A percentile compares a stretch with the other conserved stretches of the same genome.
phyloP scores from a whole-genome alignment of 2,888 invertebrate species.

The Sarcophaga caerulescens region DNA sequence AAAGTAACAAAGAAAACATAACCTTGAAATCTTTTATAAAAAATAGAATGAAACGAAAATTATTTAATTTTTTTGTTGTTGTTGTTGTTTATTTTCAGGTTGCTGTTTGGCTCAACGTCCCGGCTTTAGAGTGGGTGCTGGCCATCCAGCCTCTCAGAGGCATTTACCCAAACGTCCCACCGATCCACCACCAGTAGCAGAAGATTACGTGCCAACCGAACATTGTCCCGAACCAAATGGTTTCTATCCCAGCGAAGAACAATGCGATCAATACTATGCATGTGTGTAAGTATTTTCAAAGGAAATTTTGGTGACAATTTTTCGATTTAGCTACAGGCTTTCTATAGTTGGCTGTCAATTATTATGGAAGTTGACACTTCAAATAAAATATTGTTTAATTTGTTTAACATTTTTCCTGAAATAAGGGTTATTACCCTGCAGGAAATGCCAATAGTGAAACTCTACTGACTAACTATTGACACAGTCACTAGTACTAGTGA shows the following conservation, averaged over 20 bases:
- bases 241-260: conserved; percentile 91
- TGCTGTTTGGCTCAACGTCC: conserved; percentile 75
- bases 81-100: conserved; percentile 71
- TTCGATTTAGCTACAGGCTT: no score
- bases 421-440: conserved; percentile 45
- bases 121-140: conserved; percentile 74
- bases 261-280: conserved; percentile 94
- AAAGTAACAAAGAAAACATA: background rate
- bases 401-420: conserved; percentile 39
- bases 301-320: no score
- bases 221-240: conserved; percentile 91
- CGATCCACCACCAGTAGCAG: conserved; percentile 74
- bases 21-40: no score
- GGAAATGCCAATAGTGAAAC: no score
- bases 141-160: conserved; percentile 77
- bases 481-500: no score
- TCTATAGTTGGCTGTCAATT: conserved; percentile 39
- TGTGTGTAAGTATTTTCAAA: conserved; percentile 83
- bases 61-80: background rate
- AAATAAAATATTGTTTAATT: conserved; percentile 41
- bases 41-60: no score
- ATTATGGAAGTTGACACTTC: conserved; percentile 40
- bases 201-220: conserved; percentile 84
- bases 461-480: no score
- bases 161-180: conserved; percentile 76